phyloP scores from a whole-genome alignment of 2,888 invertebrate genomes.

The Drosophila robusta region DNA sequence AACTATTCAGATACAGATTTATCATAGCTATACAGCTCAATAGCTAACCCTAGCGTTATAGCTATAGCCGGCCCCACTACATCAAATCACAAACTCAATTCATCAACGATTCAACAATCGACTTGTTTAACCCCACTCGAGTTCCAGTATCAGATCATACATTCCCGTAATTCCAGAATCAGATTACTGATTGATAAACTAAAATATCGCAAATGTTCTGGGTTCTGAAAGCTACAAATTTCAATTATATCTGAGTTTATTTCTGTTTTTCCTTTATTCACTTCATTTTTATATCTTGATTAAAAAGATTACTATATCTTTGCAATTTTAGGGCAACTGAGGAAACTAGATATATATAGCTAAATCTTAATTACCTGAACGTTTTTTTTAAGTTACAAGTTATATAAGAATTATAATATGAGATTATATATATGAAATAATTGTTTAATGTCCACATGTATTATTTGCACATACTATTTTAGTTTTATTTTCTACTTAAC shows the following conservation, averaged over 20 bases:
- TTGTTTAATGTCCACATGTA: too few species aligned
- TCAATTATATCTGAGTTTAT: slow-evolving; percentile 3
- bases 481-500: too few species aligned
- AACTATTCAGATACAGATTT: slow-evolving; percentile 7
- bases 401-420: too few species aligned
- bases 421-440: too few species aligned
- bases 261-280: background rate
- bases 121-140: slow-evolving; percentile 23
- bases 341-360: too few species aligned
- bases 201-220: slow-evolving; percentile 40
- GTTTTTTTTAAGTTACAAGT: too few species aligned
- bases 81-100: slow-evolving; percentile 47
- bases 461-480: too few species aligned
- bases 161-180: slow-evolving; percentile 28
- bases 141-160: slow-evolving; percentile 35
- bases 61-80: slow-evolving; percentile 17
- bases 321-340: too few species aligned
- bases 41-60: background rate
- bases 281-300: slow-evolving; percentile 7
- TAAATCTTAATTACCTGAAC: too few species aligned
- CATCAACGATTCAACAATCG: slow-evolving; percentile 40
- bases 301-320: too few species aligned
- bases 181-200: slow-evolving; percentile 25
- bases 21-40: slow-evolving; percentile 3
- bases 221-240: slow-evolving; percentile 15